Base-by-base conservation (phyloP, 1,140 invertebrate species). In the Proales similis region DNA sequence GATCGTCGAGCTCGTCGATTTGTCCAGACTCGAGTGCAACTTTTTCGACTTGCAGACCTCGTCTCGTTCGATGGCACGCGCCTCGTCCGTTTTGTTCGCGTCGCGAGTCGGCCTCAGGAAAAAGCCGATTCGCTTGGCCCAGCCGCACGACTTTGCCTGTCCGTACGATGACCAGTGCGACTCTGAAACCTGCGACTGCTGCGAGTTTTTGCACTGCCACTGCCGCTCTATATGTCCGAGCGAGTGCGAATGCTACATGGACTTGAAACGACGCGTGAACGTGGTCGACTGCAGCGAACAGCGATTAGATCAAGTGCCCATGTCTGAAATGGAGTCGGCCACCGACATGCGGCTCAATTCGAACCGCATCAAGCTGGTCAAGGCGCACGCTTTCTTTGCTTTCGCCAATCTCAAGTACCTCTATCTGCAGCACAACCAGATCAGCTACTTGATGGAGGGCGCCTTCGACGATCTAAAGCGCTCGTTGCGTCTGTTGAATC, bases 151-250 rank as follows among this genome's bases (percentile, higher is more conserved):
- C 11, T 53, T 38, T 22, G 27, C 42, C 22, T 53, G 48, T 33
- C 26, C 29, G 32, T 53, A 53, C 9, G 32, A 53, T 7, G 48
- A 53, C 27, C 48, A 53, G 24, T 53, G 48, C 42, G 7, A 38
- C 1, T 38, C n/a, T n/a, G 27, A 53, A n/a, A 19, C 38, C 1
- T 53, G 48, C 17, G 48, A 53, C 30, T 53, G 48, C 22, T 53
- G 48, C 29, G 48, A 53, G 19, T 53, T 53, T 53, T 24, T 53
- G 7, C 48, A 53, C 11, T 53, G 48, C 14, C 48, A 53, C 27
- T 53, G 48, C 17, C 30, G 48, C n/a, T 53, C 48, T 9, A 53
- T 53, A 9, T 53, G 48, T 53, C 48, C 48, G 4, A 33, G 30
- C 22, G 42, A 53, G 17, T 53, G 48, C n/a, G 17, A 26, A 53